Percentiles rank a stretch among this genome's conserved stretches.
These are phyloP conservation scores for Fragum sueziense DNA, from an alignment of 2,888 invertebrate species.

Conservation along the genomic window DNA sequence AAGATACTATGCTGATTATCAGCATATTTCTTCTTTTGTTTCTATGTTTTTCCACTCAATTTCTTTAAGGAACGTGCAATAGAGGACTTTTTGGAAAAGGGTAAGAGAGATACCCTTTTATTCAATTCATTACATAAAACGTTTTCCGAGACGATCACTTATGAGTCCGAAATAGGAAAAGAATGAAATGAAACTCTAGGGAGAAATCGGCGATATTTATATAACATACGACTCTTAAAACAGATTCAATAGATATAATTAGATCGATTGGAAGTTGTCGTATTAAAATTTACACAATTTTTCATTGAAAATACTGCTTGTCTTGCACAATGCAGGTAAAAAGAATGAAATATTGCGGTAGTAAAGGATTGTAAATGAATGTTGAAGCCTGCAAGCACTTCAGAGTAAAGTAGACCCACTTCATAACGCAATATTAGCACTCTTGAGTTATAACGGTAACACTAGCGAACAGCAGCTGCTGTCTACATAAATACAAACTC, in stretches of 20 bases:
- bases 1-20: no score
- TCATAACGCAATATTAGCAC: slow-evolving; percentile 43
- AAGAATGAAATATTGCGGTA: neutral
- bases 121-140: no score
- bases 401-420: slow-evolving; percentile 39
- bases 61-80: no score
- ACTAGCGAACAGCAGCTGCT: slow-evolving; percentile 36
- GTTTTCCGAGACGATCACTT: no score
- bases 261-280: neutral
- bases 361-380: slow-evolving; percentile 27
- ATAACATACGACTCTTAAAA: no score
- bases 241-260: neutral
- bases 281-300: neutral
- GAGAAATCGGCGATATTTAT: no score
- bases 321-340: neutral
- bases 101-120: no score
- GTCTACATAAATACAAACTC: slow-evolving; percentile 42
- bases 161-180: no score
- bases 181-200: no score
- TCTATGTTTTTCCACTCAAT: no score
- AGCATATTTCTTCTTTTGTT: no score
- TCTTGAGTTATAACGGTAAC: slow-evolving; percentile 41
- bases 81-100: no score
- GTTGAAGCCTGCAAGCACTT: slow-evolving; percentile 44
- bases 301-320: neutral